Evolutionary conservation across 2,888 invertebrate species (phyloP).

Genomic region (Therioaphis trifolii): DNA sequence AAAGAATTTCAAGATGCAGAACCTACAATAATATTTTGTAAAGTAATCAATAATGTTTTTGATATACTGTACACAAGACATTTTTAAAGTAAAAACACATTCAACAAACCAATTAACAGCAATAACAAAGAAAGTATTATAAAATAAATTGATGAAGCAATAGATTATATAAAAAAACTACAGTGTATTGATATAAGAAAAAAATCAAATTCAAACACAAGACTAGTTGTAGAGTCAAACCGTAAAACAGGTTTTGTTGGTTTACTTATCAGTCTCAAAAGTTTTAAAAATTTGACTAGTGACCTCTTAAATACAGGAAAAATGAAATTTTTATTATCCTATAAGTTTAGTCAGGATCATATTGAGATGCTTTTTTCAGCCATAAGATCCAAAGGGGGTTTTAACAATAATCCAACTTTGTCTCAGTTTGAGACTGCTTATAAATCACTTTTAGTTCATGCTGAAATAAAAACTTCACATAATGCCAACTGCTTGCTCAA

Average conservation of each 20-base stretch:
- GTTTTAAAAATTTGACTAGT: neutral
- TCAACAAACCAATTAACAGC: neutral
- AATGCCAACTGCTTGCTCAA: too few species aligned
- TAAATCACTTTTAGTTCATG: too few species aligned
- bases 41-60: slow-evolving; percentile 12
- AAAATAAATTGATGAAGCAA: neutral
- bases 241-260: slow-evolving; percentile 9
- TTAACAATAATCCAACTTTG: too few species aligned
- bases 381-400: slow-evolving; percentile 22
- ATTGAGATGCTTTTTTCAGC: slow-evolving; percentile 42
- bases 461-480: too few species aligned
- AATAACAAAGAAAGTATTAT: neutral
- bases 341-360: slow-evolving; percentile 27
- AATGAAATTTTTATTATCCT: slow-evolving; percentile 29
- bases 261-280: neutral
- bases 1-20: neutral
- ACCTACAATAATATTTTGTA: neutral
- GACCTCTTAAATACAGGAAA: neutral
- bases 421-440: too few species aligned
- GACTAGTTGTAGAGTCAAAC: neutral
- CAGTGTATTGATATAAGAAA: neutral
- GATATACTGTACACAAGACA: neutral
- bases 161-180: neutral
- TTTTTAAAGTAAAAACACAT: slow-evolving; percentile 1
- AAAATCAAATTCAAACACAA: neutral